These are phyloP conservation scores for Mastomys natalensis DNA, from an alignment of 2,113 vertebrate genomes.

Conservation along the genomic window DNA sequence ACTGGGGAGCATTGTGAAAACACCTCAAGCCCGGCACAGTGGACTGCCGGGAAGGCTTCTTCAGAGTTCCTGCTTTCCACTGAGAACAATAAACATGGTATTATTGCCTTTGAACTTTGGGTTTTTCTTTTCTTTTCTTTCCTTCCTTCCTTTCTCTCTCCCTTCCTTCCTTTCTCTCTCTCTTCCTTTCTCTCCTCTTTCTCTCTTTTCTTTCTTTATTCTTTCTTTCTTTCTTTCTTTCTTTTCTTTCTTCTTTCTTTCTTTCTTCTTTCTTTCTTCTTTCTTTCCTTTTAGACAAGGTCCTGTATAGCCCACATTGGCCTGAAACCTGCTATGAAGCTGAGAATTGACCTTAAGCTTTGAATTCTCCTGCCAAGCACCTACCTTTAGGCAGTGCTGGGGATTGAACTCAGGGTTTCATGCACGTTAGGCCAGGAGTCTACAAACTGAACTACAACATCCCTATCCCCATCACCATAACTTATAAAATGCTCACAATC, in stretches of 20 bases:
- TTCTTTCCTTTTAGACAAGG: background rate
- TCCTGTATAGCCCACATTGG: background rate
- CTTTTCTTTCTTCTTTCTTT: too few species aligned
- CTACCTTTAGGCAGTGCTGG: background rate
- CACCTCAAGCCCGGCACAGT: background rate
- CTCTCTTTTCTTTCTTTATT: too few species aligned
- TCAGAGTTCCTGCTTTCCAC: constrained; percentile 14
- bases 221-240: too few species aligned
- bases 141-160: too few species aligned
- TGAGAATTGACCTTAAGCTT: background rate
- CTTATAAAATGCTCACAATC: background rate
- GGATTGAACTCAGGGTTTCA: background rate
- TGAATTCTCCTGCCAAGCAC: background rate
- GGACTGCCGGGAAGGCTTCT: background rate
- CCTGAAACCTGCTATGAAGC: background rate
- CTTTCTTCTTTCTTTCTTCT: too few species aligned
- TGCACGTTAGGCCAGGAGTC: background rate
- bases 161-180: background rate
- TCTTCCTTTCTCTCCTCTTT: too few species aligned
- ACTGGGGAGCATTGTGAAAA: constrained; percentile 23
- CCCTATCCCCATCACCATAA: background rate
- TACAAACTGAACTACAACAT: background rate
- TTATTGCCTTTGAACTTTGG: background rate
- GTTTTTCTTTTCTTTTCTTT: background rate
- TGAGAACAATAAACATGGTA: constrained; percentile 7